Evolutionary conservation across 1,140 invertebrate genomes (phyloP).

Genomic region (Argopecten irradians): DNA sequence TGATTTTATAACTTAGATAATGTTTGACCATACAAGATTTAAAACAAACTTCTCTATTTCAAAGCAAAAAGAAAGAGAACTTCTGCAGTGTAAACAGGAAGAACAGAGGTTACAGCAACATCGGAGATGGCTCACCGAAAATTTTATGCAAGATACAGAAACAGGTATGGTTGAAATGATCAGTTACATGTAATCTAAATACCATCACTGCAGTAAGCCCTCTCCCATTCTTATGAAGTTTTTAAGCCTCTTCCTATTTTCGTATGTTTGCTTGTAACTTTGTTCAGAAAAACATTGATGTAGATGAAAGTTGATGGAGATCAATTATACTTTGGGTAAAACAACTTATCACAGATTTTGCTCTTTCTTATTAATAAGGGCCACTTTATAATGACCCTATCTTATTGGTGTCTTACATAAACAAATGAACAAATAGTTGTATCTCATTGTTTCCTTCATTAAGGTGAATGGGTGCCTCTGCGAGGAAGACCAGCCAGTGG

Average conservation of each 20-base stretch:
- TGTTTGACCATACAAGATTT: neutral
- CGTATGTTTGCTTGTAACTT: no score
- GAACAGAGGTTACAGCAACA: conserved; percentile 61
- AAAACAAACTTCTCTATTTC: neutral
- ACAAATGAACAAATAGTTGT: no score
- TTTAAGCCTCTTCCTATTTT: no score
- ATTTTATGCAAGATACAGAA: conserved; percentile 88
- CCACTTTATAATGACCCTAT: no score
- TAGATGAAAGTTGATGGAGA: no score
- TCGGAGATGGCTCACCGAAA: conserved; percentile 66
- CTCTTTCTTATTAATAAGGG: no score
- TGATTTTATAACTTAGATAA: neutral
- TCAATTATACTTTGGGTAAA: no score
- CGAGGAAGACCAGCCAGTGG: conserved; percentile 38
- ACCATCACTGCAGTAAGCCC: neutral
- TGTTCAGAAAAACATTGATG: no score
- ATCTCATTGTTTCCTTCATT: conserved; percentile 37
- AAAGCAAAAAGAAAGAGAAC: conserved; percentile 68
- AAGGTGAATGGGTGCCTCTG: conserved; percentile 72
- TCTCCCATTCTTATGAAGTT: no score
- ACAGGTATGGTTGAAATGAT: conserved; percentile 81
- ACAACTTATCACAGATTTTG: no score
- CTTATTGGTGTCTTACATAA: no score
- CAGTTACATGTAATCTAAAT: neutral
- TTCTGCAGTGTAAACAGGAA: conserved; percentile 62